These are phyloP conservation scores for Leptonema lineaticorne DNA, from an alignment of 1,140 invertebrate genomes.

Conservation along the genomic window DNA sequence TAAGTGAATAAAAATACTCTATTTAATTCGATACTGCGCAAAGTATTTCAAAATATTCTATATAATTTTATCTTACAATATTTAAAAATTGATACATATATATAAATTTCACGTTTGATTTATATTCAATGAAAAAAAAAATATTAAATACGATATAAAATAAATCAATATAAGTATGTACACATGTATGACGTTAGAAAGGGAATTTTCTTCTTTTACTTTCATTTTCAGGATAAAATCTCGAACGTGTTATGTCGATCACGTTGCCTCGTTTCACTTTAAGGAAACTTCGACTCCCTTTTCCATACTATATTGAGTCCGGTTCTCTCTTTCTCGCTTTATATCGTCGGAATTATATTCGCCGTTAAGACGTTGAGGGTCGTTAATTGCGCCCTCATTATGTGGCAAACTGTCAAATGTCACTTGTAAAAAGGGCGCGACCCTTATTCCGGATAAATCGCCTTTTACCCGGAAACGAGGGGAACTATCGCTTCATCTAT, in stretches of 20 bases:
- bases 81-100: no score
- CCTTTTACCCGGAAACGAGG: conserved; percentile 13
- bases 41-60: background rate
- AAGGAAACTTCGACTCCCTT: no score
- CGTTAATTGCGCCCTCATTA: conserved; percentile 31
- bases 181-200: no score
- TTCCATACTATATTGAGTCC: no score
- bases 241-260: conserved; percentile 21
- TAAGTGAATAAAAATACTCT: background rate
- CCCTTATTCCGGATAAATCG: conserved; percentile 12
- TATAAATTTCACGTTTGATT: no score
- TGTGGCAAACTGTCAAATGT: conserved; percentile 31
- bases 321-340: no score
- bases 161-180: no score
- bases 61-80: no score
- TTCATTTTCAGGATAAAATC: background rate
- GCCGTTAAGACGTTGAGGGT: conserved; percentile 21
- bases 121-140: no score
- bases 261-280: no score
- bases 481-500: conserved; percentile 21
- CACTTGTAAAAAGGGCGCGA: conserved; percentile 19
- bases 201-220: background rate
- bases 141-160: no score
- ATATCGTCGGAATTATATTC: no score
- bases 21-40: background rate